Conservation (phyloP, 2,888 invertebrate species). For the Aspidiotus destructor region DNA sequence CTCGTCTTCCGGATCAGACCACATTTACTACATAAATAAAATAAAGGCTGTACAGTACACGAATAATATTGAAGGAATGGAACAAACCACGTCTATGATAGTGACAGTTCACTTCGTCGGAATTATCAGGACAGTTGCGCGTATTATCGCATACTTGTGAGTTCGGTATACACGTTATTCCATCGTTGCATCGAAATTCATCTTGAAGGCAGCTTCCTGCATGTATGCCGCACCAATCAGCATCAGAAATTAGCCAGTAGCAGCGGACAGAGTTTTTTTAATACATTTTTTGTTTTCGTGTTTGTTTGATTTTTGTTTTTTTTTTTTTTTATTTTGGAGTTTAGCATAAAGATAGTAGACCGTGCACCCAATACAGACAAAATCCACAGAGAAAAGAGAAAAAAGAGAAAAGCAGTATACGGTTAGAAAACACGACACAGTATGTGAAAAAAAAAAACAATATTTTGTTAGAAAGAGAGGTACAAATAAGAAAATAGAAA, state of each 20-base stretch:
- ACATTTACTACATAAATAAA: no score
- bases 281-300: no score
- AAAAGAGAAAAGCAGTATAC: slow-evolving; percentile 6
- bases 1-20: no score
- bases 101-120: slow-evolving; percentile 54
- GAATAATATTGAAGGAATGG: slow-evolving; percentile 38
- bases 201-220: slow-evolving; percentile 35
- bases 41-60: no score
- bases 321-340: no score
- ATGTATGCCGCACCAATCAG: background rate
- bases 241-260: background rate
- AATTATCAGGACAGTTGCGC: slow-evolving; percentile 53
- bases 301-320: no score
- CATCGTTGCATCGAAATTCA: slow-evolving; percentile 42
- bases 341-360: slow-evolving; percentile 2
- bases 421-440: slow-evolving; percentile 10
- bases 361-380: slow-evolving; percentile 8
- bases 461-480: background rate
- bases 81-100: slow-evolving; percentile 46
- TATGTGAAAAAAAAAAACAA: background rate
- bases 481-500: no score
- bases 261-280: slow-evolving; percentile 1
- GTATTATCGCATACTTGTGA: slow-evolving; percentile 51
- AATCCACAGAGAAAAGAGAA: slow-evolving; percentile 9
- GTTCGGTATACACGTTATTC: slow-evolving; percentile 50